Percentiles rank a stretch among this genome's conserved stretches.
phyloP scores from a whole-genome alignment of 2,888 invertebrate species.

The Drosophila mulleri region DNA sequence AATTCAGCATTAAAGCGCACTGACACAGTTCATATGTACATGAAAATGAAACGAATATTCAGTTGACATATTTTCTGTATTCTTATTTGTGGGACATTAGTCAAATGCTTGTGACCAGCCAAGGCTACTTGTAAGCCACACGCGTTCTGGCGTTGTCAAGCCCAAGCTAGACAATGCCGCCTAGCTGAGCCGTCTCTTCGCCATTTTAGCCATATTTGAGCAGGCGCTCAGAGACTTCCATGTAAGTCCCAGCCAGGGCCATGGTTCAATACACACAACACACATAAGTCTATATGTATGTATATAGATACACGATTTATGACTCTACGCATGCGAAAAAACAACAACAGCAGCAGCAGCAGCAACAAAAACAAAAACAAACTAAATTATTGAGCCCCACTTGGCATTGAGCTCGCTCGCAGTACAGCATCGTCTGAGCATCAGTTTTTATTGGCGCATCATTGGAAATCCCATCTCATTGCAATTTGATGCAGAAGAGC shows the following conservation, averaged over 20 bases:
- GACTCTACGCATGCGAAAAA: slow-evolving; percentile 47
- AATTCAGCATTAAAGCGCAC: slow-evolving; percentile 70
- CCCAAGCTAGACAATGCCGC: neutral
- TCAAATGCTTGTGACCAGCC: slow-evolving; percentile 1
- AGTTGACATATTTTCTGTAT: slow-evolving; percentile 56
- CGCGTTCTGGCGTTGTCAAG: slow-evolving; percentile 14
- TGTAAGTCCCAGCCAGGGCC: slow-evolving; percentile 32
- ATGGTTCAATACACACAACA: slow-evolving; percentile 22
- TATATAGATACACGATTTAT: slow-evolving; percentile 41
- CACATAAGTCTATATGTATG: slow-evolving; percentile 3
- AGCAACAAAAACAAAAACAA: neutral
- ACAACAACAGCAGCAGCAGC: neutral
- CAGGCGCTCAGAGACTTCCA: slow-evolving; percentile 2
- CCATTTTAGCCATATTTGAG: slow-evolving; percentile 34
- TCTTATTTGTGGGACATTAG: slow-evolving; percentile 21
- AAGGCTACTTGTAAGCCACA: slow-evolving; percentile 37
- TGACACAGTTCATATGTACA: slow-evolving; percentile 64
- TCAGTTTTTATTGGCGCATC: slow-evolving; percentile 28
- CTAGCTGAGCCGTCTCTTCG: neutral
- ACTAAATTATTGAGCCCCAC: slow-evolving; percentile 21
- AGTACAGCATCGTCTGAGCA: slow-evolving; percentile 12
- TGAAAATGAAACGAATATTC: slow-evolving; percentile 49
- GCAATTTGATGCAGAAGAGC: slow-evolving; percentile 34
- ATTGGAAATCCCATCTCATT: slow-evolving; percentile 57
- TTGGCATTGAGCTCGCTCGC: slow-evolving; percentile 52